These are phyloP conservation scores for Timandra comae DNA, from an alignment of 2,888 invertebrate genomes.

Conservation along the genomic window DNA sequence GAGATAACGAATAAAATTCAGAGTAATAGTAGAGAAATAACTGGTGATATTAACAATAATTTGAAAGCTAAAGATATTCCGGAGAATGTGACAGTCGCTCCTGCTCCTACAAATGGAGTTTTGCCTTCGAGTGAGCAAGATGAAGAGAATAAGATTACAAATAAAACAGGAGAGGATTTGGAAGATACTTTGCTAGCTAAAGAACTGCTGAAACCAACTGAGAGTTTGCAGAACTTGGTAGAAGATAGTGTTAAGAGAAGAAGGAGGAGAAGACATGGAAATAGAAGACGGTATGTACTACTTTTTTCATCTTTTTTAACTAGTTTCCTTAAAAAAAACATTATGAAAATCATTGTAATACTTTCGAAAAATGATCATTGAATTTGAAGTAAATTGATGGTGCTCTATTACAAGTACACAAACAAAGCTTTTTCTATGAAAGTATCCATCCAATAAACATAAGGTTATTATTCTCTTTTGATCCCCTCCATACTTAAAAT, in stretches of 20 bases:
- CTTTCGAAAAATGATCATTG: background rate
- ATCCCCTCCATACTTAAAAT: too few relatives aligned
- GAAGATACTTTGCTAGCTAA: slow-evolving; percentile 39
- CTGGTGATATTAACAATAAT: slow-evolving; percentile 66
- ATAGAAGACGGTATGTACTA: slow-evolving; percentile 53
- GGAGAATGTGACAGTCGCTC: slow-evolving; percentile 64
- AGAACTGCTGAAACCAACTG: slow-evolving; percentile 55
- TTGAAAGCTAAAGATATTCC: slow-evolving; percentile 61
- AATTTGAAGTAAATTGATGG: background rate
- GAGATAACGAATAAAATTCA: slow-evolving; percentile 73
- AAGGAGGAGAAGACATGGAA: slow-evolving; percentile 57
- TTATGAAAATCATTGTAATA: background rate
- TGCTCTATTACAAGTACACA: too few relatives aligned
- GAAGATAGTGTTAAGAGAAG: slow-evolving; percentile 40
- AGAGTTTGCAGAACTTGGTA: slow-evolving; percentile 56
- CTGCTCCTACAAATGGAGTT: slow-evolving; percentile 67
- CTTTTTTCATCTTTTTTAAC: slow-evolving; percentile 1
- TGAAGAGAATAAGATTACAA: slow-evolving; percentile 43
- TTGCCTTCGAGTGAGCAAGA: slow-evolving; percentile 55
- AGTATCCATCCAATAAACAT: too few relatives aligned
- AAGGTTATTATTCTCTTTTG: too few relatives aligned
- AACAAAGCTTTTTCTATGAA: too few relatives aligned
- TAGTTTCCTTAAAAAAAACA: too few relatives aligned
- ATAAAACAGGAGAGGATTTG: slow-evolving; percentile 40
- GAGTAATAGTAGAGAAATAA: slow-evolving; percentile 73